phyloP scores from a whole-genome alignment of 2,888 invertebrate species.

The Cylloceria caligata region DNA sequence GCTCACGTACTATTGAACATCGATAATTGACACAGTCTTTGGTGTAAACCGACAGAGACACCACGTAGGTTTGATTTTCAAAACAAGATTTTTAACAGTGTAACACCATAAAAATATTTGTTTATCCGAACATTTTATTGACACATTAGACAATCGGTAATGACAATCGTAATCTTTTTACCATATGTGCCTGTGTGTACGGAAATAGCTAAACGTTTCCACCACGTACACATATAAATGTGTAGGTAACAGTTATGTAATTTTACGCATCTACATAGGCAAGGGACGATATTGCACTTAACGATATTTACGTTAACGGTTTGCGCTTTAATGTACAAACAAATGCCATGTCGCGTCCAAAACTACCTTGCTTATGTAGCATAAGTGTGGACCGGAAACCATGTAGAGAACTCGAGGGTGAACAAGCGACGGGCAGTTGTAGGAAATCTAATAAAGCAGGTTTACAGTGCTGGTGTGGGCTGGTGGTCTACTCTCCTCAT shows the following conservation, averaged over 20 bases:
- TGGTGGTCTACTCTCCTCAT: conserved; percentile 22
- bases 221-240: conserved; percentile 8
- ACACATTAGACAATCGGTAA: neutral
- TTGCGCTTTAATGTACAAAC: conserved; percentile 33
- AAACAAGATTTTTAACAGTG: too few relatives aligned
- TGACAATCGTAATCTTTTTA: neutral
- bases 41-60: too few relatives aligned
- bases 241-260: neutral
- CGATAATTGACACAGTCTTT: too few relatives aligned
- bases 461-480: conserved; percentile 14
- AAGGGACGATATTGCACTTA: conserved; percentile 2
- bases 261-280: neutral
- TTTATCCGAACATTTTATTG: neutral
- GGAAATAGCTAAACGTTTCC: conserved; percentile 6
- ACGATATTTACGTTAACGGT: conserved; percentile 23
- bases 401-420: conserved; percentile 1
- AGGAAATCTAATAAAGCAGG: conserved; percentile 41
- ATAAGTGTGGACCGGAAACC: conserved; percentile 22
- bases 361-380: conserved; percentile 43
- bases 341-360: conserved; percentile 6
- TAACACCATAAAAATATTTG: too few relatives aligned
- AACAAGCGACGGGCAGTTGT: conserved; percentile 25
- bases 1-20: too few relatives aligned
- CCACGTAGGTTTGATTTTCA: too few relatives aligned
- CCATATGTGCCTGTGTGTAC: too few relatives aligned